These are phyloP conservation scores for Philaenus spumarius DNA, from an alignment of 1,140 invertebrate species.

Conservation along the genomic window DNA sequence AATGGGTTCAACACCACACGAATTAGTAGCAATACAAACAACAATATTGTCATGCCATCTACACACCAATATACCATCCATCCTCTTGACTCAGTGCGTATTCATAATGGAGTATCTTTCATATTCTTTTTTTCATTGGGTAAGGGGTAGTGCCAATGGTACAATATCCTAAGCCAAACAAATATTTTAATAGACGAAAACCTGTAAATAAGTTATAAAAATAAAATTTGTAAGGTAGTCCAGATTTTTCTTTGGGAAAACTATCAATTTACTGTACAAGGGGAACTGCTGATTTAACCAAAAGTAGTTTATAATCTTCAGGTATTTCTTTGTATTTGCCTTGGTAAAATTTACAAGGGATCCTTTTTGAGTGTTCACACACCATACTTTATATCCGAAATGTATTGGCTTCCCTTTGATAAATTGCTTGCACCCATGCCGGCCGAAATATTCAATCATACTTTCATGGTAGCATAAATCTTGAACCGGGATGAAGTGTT, in stretches of 20 bases:
- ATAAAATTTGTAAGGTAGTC: constrained; percentile 24
- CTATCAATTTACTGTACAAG: constrained; percentile 27
- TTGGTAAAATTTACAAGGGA: constrained; percentile 33
- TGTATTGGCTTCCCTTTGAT: constrained; percentile 29
- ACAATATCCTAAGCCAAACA: constrained; percentile 20
- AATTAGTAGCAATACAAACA: constrained; percentile 9
- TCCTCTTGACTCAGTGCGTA: too few relatives aligned
- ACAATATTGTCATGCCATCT: constrained; percentile 16
- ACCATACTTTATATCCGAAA: constrained; percentile 29
- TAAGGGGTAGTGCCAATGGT: constrained; percentile 28
- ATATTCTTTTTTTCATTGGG: constrained; percentile 19
- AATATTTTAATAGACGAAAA: constrained; percentile 24
- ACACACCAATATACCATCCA: constrained; percentile 9
- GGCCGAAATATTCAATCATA: constrained; percentile 34
- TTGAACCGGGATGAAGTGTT: constrained; percentile 28
- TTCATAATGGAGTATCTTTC: constrained; percentile 11
- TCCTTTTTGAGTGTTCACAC: constrained; percentile 22
- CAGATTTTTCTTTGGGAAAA: constrained; percentile 15
- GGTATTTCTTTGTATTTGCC: constrained; percentile 25
- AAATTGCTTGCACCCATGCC: constrained; percentile 32
- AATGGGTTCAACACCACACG: constrained; percentile 4
- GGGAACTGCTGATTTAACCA: constrained; percentile 30
- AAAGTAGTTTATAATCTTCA: constrained; percentile 23
- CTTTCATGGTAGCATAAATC: constrained; percentile 25
- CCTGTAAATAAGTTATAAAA: constrained; percentile 34